These are phyloP conservation scores for Megaleporinus macrocephalus DNA, from an alignment of 2,113 vertebrate species.

Conservation along the genomic window DNA sequence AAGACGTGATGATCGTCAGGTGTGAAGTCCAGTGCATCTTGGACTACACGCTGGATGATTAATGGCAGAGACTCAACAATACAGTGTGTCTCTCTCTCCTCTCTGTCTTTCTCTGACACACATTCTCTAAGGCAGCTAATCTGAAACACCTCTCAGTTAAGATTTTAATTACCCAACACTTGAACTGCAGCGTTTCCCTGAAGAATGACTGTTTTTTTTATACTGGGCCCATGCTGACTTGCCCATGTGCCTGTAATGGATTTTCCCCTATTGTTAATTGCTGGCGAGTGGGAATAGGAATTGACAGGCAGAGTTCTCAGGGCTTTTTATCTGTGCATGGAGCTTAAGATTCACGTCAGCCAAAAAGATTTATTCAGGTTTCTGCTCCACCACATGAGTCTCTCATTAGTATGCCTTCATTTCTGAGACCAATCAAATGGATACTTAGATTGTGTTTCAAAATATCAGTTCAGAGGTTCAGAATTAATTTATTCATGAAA, in stretches of 20 bases:
- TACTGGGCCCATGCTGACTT: slow-evolving; percentile 18
- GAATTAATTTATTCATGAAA: background rate
- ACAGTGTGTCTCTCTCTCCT: slow-evolving; percentile 18
- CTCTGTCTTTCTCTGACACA: slow-evolving; percentile 4
- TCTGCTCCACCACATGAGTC: slow-evolving; percentile 22
- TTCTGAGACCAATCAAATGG: slow-evolving; percentile 32
- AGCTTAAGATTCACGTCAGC: slow-evolving; percentile 31
- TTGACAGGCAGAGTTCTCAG: slow-evolving; percentile 18
- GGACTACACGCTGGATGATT: slow-evolving; percentile 24
- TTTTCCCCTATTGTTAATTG: slow-evolving; percentile 42
- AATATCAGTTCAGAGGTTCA: background rate
- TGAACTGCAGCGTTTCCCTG: slow-evolving; percentile 19
- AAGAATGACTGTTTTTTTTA: slow-evolving; percentile 1
- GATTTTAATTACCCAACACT: slow-evolving; percentile 48
- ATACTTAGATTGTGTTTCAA: background rate
- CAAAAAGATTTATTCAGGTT: slow-evolving; percentile 30
- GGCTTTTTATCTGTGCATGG: slow-evolving; percentile 14
- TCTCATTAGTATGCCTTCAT: slow-evolving; percentile 10
- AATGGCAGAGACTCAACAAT: slow-evolving; percentile 9
- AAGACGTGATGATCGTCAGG: slow-evolving; percentile 21
- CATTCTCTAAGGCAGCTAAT: slow-evolving; percentile 40
- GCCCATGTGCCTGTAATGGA: slow-evolving; percentile 36
- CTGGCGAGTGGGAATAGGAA: slow-evolving; percentile 37
- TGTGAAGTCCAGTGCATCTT: slow-evolving; percentile 26
- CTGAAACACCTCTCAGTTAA: slow-evolving; percentile 40